A percentile compares a stretch with the other conserved stretches of the same genome.
These are phyloP conservation scores for Pangasius krempfi DNA, from an alignment of 2,797 vertebrate genomes.

Conservation along the genomic window DNA sequence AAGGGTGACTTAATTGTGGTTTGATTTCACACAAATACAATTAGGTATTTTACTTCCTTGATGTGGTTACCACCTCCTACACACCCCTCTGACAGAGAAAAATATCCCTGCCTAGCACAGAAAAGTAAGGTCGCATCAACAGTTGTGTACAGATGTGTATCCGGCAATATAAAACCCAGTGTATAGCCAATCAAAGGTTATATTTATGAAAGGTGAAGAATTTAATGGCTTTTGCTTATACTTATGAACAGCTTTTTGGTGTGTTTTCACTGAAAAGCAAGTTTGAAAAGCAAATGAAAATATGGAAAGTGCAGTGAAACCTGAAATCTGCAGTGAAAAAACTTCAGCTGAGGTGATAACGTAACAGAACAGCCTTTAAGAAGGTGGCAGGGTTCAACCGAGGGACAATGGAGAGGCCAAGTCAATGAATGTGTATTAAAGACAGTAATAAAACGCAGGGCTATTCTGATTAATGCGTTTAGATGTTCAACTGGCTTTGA, in stretches of 20 bases:
- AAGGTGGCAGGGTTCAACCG: not conserved
- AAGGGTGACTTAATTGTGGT: not conserved
- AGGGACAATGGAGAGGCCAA: conserved; percentile 7
- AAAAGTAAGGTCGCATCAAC: not conserved
- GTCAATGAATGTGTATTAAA: conserved; percentile 11
- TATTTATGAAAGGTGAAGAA: not conserved
- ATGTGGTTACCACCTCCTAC: not conserved
- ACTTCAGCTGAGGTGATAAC: not conserved
- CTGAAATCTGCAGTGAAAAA: not conserved
- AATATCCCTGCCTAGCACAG: not conserved
- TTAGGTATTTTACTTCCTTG: not conserved
- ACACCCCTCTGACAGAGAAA: not conserved
- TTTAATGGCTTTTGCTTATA: conserved; percentile 17
- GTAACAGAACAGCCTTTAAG: conserved; percentile 6
- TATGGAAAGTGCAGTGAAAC: too few species aligned
- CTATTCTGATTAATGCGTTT: conserved; percentile 17
- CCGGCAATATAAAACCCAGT: not conserved
- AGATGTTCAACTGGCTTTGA: conserved; percentile 3
- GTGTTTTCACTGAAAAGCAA: not conserved
- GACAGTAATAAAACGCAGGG: not conserved
- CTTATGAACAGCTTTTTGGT: not conserved
- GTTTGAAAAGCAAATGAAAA: not conserved
- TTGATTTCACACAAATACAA: not conserved
- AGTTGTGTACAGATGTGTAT: not conserved
- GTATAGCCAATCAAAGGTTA: not conserved